A percentile compares a stretch with the other conserved stretches of the same genome.
Conservation (phyloP, 2,888 invertebrate species). For the Diachrysia chrysitis region DNA sequence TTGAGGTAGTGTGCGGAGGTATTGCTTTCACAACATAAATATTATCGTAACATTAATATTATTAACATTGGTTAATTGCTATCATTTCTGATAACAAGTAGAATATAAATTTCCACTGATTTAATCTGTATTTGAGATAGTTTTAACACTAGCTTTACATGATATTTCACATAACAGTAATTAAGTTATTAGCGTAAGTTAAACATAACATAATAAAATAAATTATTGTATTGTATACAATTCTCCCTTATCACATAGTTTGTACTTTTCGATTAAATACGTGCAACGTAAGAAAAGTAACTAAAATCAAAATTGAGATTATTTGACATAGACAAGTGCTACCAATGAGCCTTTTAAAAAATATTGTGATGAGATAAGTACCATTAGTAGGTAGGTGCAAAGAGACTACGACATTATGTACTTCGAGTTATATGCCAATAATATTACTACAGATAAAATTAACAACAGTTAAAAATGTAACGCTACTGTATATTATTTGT, state of each 20-base stretch:
- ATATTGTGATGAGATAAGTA: background rate
- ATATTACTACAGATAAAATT: no score
- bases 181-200: background rate
- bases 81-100: background rate
- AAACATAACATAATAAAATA: conserved; percentile 16
- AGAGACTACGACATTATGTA: no score
- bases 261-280: conserved; percentile 37
- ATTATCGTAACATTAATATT: background rate
- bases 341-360: background rate
- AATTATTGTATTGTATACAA: conserved; percentile 38
- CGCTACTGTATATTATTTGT: no score
- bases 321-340: background rate
- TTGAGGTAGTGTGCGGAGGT: conserved; percentile 49
- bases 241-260: conserved; percentile 23
- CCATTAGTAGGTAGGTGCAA: no score
- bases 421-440: no score
- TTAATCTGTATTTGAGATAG: no score
- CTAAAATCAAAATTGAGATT: conserved; percentile 1
- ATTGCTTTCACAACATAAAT: conserved; percentile 20
- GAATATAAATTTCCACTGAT: no score
- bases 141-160: background rate
- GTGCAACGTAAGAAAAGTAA: conserved; percentile 5
- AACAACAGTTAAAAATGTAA: no score
- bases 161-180: background rate
- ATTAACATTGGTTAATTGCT: background rate